Base-by-base conservation (phyloP, 2,888 invertebrate genomes). In the Pseudococcus jackbeardsleyi region DNA sequence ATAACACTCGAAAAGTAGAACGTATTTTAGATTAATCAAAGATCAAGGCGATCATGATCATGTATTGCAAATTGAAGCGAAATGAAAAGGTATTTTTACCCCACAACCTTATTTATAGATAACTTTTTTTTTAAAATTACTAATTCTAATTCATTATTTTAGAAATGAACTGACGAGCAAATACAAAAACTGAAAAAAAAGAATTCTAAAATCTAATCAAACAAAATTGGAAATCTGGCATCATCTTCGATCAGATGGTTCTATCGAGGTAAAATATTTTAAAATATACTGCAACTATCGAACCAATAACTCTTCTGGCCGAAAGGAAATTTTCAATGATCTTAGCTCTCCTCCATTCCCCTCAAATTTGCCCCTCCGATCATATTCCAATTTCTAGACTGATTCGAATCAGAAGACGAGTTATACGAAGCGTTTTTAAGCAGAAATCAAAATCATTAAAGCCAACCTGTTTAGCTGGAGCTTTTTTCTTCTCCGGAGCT, bases 161-260 rank as follows among this genome's bases (percentile, higher is more conserved):
- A 89, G 89, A 91, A 92, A 89, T 92, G 93, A 90, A 92, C 93
- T 91, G 92, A 95, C 92, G 91, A 89, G 90, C 91, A 92, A 91
- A 92, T 95, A 89, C 93, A 95, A 90, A 92, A 90, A 91, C 91
- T 86, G 94, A 91, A 93, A 0, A 33, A 33, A 33, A 33, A 33
- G 94, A 96, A 89, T 97, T 94, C 92, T 97, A 97, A 91, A 92
- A 93, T 11, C 91, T 93, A 64, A 94, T 94, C 4, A 95, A 94
- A 0, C 90, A 92, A 90, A 95, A 95, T 89, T 94, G 94, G 93
- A 93, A 93, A 90, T 93, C 93, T 3, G 92, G 91, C 89, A 90
- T 90, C 39, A 88, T 79, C 19, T 22, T 88, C 1, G 85, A 85
- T 6, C 88, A 84, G 17, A 12, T 85, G 11, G 12, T 19, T 39